Percentiles rank a stretch among this genome's conserved stretches.
These are phyloP conservation scores for Bombus consobrinus DNA, from an alignment of 1,140 invertebrate species.

Conservation along the genomic window DNA sequence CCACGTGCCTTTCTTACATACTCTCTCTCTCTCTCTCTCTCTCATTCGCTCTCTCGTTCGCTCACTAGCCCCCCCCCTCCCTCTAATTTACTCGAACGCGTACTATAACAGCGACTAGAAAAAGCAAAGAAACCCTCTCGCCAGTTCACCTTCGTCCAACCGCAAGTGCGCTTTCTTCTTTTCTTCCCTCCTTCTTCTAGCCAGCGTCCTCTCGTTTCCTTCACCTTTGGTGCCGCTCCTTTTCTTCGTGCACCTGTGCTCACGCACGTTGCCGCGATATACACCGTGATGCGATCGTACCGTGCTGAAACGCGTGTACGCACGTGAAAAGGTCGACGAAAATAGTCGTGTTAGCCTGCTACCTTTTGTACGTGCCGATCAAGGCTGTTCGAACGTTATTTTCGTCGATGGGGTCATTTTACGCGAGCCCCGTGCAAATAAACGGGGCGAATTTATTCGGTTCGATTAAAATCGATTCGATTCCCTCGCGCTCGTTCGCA, in stretches of 20 bases:
- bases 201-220: background rate
- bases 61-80: accelerated
- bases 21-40: no score
- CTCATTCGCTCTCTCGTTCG: accelerated
- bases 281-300: constrained; percentile 19
- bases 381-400: constrained; percentile 23
- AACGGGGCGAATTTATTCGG: background rate
- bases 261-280: background rate
- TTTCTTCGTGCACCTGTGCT: constrained; percentile 60
- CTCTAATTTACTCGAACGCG: background rate
- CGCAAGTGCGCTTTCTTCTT: constrained; percentile 34
- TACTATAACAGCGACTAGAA: background rate
- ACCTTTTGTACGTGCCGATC: constrained; percentile 5
- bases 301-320: constrained; percentile 20
- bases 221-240: constrained; percentile 23
- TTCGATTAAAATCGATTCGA: no score
- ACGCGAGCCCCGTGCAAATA: background rate
- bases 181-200: background rate
- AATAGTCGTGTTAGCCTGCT: constrained; percentile 42
- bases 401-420: constrained; percentile 10
- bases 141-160: constrained; percentile 1
- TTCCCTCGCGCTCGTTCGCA: background rate
- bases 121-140: constrained; percentile 26
- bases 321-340: constrained; percentile 50
- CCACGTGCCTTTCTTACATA: background rate